Evolutionary conservation across 2,888 invertebrate genomes (phyloP), one percentile per base, ranked within the genome.

Genomic region (Saturnia japonica): DNA sequence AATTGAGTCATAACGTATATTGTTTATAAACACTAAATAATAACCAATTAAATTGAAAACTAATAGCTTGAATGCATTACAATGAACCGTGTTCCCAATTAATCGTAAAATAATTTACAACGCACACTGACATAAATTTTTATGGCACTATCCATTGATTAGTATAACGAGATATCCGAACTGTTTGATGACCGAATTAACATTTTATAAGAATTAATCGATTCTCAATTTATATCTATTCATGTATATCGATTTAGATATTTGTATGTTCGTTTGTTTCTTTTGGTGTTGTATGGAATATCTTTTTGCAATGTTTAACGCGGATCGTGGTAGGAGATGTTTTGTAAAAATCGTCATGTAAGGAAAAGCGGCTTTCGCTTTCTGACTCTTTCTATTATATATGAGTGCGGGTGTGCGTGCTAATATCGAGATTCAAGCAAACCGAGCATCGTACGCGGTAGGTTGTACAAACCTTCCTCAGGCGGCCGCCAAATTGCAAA

Each of bases 201-300:
- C 89, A 91, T 91, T 90, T 84, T 88, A 88, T 88, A 87, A 6
- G 87, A 89, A 93, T 91, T 92, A 91, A 92, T 92, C 91, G 93
- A 92, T 92, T 90, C 84, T 82, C 81, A 85, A 86, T 84, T 80
- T 85, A 86, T 85, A 84, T 85, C 87, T 88, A 88, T 89, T 87
- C 40, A 64, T 64, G 16, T 64, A 64, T 40, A 19, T 64, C 19
- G 40, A 19, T 40, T 60, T 4, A 14, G 14, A 14, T 34, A 62
- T 28, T 40, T 40, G 64, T 64, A 8, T 40, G 64, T 64, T 16
- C 9, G 64, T 64, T 40, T 64, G 64, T 25, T 54, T 11, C 9
- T 7, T 16, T 54, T n/a, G 54, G 9, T 22, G 54, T n/a, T n/a
- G n/a, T n/a, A n/a, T n/a, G n/a, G n/a, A n/a, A n/a, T n/a, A n/a